phyloP scores from a whole-genome alignment of 1,140 invertebrate species.

The Brachionus angularis region DNA sequence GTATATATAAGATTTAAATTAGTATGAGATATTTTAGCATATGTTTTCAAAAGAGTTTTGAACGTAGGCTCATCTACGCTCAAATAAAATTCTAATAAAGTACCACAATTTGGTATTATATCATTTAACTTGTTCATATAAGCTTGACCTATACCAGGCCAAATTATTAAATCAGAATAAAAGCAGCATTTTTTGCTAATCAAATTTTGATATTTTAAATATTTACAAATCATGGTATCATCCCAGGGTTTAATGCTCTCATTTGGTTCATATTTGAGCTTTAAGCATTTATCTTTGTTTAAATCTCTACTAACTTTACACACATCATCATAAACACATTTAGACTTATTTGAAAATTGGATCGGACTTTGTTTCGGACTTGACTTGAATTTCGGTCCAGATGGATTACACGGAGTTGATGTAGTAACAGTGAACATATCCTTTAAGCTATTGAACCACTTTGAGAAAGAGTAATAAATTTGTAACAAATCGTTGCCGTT shows the following conservation, averaged over 20 bases:
- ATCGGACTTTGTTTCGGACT: not conserved
- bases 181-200: slow-evolving; percentile 6
- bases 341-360: not conserved
- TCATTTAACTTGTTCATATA: not conserved
- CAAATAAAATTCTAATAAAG: slow-evolving; percentile 7
- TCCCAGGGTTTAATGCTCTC: not conserved
- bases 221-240: not conserved
- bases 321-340: slow-evolving; percentile 1
- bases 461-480: slow-evolving; percentile 17
- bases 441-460: slow-evolving; percentile 14
- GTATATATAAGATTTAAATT: slow-evolving; percentile 24
- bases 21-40: not conserved
- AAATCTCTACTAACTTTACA: not conserved
- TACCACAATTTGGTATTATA: slow-evolving; percentile 6
- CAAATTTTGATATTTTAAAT: slow-evolving; percentile 1
- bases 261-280: not conserved
- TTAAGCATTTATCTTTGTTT: not conserved
- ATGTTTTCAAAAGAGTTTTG: slow-evolving; percentile 1
- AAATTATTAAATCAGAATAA: not conserved
- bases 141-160: slow-evolving; percentile 1
- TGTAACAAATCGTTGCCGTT: slow-evolving; percentile 3
- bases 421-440: not conserved
- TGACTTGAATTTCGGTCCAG: not conserved
- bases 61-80: slow-evolving; percentile 27
- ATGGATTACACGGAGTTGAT: not conserved